Evolutionary conservation across 2,888 invertebrate species (phyloP), one percentile per base, ranked within the genome.

Genomic region (Campoletis raptor): DNA sequence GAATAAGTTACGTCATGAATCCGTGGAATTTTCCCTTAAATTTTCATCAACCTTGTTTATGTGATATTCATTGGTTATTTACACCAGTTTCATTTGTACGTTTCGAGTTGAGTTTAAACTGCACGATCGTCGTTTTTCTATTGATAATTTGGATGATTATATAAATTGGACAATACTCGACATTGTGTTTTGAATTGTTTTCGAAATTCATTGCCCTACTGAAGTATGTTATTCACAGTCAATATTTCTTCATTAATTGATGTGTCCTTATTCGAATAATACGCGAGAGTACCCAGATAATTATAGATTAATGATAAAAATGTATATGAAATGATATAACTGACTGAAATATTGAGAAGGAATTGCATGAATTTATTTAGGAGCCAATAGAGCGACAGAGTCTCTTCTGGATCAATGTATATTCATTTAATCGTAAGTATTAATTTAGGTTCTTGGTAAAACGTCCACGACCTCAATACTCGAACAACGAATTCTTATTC

Each of bases 361-460:
- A 66, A 67, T 78, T 78, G 15, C 37, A 80, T 64, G 15, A 48
- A 80, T 64, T 45, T 6, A 52, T 61, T 72, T 61, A 18, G 64
- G 72, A 64, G 42, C 57, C 36, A 73, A 52, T 66, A 30, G 40
- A 40, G 54, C 67, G 42, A 74, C 52, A 36, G 66, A 66, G 37
- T 2, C 24, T 37, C 57, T 18, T 45, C 15, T 24, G 45, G 52
- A 21, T 81, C 64, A 15, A 73, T 61, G 61, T 10, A 61, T 73
- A n/a, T 40, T 52, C 8, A 30, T 40, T 52, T 21, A n/a, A n/a
- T n/a, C n/a, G n/a, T n/a, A 48, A 30, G 48, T 36, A 36, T 36
- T 52, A 52, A 74, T 81, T 67, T 12, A 67, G 67, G 54, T 81
- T 74, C 67, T 54, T 40, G 67, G 64, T 72, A 76, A 82, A 74